These are phyloP conservation scores for Drosophila chauvacae DNA, from an alignment of 1,140 invertebrate species.

Conservation along the genomic window DNA sequence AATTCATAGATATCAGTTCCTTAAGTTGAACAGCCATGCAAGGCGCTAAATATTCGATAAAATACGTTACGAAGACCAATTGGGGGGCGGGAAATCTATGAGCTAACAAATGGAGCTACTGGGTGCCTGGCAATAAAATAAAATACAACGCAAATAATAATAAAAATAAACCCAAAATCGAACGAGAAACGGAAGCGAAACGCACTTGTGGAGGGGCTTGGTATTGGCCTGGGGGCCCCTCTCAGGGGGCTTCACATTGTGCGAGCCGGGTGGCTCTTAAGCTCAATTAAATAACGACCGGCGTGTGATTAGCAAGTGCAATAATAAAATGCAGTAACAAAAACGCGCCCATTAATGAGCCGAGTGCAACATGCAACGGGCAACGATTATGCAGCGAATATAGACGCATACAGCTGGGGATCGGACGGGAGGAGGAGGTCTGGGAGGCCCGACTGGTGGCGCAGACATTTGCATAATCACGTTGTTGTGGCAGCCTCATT, in stretches of 20 bases:
- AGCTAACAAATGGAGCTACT: constrained; percentile 25
- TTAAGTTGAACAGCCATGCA: background rate
- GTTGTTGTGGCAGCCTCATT: constrained; percentile 61
- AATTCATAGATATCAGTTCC: constrained; percentile 6
- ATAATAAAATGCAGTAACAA: constrained; percentile 59
- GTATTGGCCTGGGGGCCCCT: constrained; percentile 11
- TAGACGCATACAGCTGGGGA: constrained; percentile 2
- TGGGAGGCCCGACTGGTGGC: constrained; percentile 2
- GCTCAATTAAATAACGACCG: constrained; percentile 75
- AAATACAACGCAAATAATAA: constrained; percentile 1
- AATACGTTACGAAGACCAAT: background rate
- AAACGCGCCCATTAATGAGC: constrained; percentile 52
- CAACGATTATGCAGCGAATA: constrained; percentile 70
- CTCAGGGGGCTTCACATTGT: constrained; percentile 30
- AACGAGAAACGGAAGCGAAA: constrained; percentile 43
- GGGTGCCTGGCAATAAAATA: constrained; percentile 15
- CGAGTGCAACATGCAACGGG: constrained; percentile 64
- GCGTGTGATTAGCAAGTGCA: constrained; percentile 75
- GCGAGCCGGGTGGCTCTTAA: constrained; percentile 64
- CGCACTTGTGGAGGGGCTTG: constrained; percentile 11
- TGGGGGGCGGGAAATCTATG: constrained; percentile 1
- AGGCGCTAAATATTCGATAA: background rate
- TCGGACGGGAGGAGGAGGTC: background rate
- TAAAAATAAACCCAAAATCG: constrained; percentile 6
- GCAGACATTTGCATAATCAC: constrained; percentile 75